Base-by-base conservation (phyloP, 1,140 invertebrate species). In the Orchesella cincta region DNA sequence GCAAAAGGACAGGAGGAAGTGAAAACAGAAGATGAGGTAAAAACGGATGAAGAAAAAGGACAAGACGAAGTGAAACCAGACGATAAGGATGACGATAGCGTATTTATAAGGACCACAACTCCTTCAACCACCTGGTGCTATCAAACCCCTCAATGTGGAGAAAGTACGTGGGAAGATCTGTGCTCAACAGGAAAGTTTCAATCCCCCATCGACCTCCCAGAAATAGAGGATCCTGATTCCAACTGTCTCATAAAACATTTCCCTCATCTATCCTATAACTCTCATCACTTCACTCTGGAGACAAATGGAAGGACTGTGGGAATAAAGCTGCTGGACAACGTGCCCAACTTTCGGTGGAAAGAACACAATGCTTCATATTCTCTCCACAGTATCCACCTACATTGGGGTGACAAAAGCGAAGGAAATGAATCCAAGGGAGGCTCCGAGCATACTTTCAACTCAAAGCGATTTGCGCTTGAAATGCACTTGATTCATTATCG, bases 401-500 rank as follows among this genome's bases (percentile, higher is more conserved):
- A 67, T 29, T 67, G 62, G 62, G 62, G 62, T n/a, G n/a, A n/a
- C n/a, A n/a, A n/a, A n/a, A n/a, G n/a, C n/a, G n/a, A n/a, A 67
- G 26, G 3, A 5, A 8, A 12, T 33, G 62, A 57, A 14, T 3
- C 8, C 23, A n/a, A n/a, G n/a, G 3, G 2, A 5, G 62, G 62
- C 2, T 67, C 62, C 1, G 62, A 67, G 62, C 62, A 67, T 67
- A 67, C 3, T 16, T 8, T 67, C 14, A 23, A 67, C 29, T 8
- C 1, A 14, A 67, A 31, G 1, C 5, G 8, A 29, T 67, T 18
- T n/a, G 2, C 28, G 8, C 5, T 31, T 12, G 62, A 67, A n/a
- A 29, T 67, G 26, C 62, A 67, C 12, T 31, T 67, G 62, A 29
- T 67, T 2, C 62, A 67, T 67, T 67, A 67, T 33, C 23, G 62